Conservation (phyloP, 2,113 vertebrate genomes). For the Phylloscopus trochilus region DNA sequence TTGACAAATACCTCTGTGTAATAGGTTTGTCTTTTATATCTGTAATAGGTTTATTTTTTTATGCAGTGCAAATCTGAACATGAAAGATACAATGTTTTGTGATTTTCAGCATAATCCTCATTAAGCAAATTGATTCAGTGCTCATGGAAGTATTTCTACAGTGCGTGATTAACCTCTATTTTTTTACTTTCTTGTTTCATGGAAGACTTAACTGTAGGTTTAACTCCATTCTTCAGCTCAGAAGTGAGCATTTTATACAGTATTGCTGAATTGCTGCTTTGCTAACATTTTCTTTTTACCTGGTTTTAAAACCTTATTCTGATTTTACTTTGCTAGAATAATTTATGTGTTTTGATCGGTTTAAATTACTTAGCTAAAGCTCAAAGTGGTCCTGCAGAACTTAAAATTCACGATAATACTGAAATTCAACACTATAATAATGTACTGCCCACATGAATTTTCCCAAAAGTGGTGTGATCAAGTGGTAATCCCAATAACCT, state of each 20-base stretch:
- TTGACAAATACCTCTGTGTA: conserved; percentile 37
- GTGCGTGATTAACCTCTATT: neutral
- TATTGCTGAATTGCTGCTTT: neutral
- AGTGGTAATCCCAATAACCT: neutral
- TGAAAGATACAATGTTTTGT: conserved; percentile 5
- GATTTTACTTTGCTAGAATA: neutral
- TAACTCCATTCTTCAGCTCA: neutral
- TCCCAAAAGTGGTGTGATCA: neutral
- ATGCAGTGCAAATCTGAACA: neutral
- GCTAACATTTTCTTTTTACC: neutral
- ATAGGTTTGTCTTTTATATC: conserved; percentile 39
- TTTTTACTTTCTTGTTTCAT: neutral
- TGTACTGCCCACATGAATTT: neutral
- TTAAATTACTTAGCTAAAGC: neutral
- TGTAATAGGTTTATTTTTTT: conserved; percentile 45
- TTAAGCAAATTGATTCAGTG: conserved; percentile 26
- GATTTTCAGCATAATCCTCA: neutral
- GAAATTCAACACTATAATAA: neutral
- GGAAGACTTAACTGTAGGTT: neutral
- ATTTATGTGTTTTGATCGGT: neutral
- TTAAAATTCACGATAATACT: neutral
- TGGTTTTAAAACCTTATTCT: neutral
- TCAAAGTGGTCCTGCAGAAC: neutral
- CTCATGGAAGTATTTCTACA: neutral
- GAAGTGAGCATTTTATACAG: neutral